Evolutionary conservation across 2,113 vertebrate genomes (phyloP).

Genomic region (Tapirus terrestris): DNA sequence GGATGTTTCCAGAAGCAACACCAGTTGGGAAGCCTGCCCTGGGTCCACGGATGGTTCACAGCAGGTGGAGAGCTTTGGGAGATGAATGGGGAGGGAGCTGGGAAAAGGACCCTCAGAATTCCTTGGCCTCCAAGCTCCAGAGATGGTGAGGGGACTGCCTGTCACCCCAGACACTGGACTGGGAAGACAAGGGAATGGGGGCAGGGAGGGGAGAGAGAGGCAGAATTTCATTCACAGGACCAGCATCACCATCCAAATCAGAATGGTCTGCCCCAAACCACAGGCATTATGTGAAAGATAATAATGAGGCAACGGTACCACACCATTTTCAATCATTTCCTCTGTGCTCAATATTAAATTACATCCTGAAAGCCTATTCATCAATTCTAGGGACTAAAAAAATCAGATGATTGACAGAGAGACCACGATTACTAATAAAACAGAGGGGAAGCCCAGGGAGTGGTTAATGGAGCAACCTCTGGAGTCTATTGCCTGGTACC

Average conservation of each 20-base stretch:
- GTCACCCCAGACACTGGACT: neutral
- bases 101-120: neutral
- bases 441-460: neutral
- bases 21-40: neutral
- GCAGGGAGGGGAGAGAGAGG: neutral
- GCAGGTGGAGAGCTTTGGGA: neutral
- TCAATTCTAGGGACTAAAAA: neutral
- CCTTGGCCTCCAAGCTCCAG: neutral
- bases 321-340: neutral
- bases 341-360: too few relatives aligned
- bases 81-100: neutral
- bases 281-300: rapidly evolving
- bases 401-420: neutral
- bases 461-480: neutral
- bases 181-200: neutral
- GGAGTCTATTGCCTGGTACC: neutral
- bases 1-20: neutral
- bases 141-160: too few relatives aligned
- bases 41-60: neutral
- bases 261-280: neutral
- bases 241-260: rapidly evolving
- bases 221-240: neutral
- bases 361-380: neutral
- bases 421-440: neutral
- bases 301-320: rapidly evolving